Evolutionary conservation across 2,797 vertebrate species (phyloP), one percentile per base, ranked within the genome.

Genomic region (Jordanella pulchra): DNA sequence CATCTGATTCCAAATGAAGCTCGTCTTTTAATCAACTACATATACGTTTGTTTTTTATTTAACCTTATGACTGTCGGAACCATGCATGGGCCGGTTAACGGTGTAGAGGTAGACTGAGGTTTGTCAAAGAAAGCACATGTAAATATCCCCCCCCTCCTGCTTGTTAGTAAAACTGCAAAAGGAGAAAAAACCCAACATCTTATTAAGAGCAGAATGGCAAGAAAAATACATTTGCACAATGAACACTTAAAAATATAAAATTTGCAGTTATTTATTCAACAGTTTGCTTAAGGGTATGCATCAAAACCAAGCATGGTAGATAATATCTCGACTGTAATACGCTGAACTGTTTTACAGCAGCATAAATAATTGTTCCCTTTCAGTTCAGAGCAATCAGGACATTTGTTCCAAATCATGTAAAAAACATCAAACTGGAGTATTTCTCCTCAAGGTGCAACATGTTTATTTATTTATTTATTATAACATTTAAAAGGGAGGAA

Each of bases 1-100:
- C 74, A 75, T 74, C 85, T 86, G 77, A 7, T 87, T 81, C 81
- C 58, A 70, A 67, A 78, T 32, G 65, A 67, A 78, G 83, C 78
- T 85, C 81, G 86, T 85, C 72, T 84, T 85, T 86, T 88, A 90
- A 91, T 86, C 88, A 87, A 87, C 85, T 76, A 69, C 65, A 70
- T 81, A 76, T 61, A 23, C 35, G 5, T 39, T 39, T 39, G 6
- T 35, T 35, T 35, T 3, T 39, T 39, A 5, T 39, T 39, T 39
- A 39, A 4, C 35, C 9, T 39, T 60, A 60, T 35, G 32, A 58
- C 4, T 1, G 4, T 60, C 3, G 23, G 56, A 60, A 35, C 9
- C 30, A 0, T 21, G 9, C 56, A 60, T 60, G 56, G 18, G 9
- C 1, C 32, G 23, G 30, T 6, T 12, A 32, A 35, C 18, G 11